Conservation (phyloP, 2,888 invertebrate species). For the Trachelus troglodyta region DNA sequence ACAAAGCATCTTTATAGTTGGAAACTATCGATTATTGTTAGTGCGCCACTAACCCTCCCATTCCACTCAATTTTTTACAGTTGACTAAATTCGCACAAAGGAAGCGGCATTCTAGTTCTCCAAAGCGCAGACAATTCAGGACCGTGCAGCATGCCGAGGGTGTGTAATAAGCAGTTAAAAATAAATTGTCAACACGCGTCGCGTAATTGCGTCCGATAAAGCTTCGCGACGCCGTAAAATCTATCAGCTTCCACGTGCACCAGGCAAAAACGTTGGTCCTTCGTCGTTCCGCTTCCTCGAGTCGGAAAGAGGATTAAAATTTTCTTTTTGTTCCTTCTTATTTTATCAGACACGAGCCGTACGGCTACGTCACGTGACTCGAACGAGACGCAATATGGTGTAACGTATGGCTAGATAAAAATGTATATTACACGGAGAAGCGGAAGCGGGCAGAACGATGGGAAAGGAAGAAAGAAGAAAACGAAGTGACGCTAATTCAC, state of each 20-base stretch:
- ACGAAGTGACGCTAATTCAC: background rate
- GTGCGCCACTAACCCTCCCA: background rate
- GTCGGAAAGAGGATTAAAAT: background rate
- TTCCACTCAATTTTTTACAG: background rate
- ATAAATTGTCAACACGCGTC: constrained; percentile 24
- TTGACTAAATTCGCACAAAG: background rate
- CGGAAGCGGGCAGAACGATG: background rate
- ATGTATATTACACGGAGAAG: background rate
- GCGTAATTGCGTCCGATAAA: background rate
- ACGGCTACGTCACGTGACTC: background rate
- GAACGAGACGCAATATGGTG: background rate
- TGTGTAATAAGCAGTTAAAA: constrained; percentile 23
- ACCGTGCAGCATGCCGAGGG: constrained; percentile 1
- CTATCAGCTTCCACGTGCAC: background rate
- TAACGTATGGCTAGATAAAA: background rate
- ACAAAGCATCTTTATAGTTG: background rate
- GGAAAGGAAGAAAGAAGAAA: background rate
- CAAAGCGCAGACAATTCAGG: background rate
- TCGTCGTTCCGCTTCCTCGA: background rate
- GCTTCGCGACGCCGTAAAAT: background rate
- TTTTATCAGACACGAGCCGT: background rate
- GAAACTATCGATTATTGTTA: background rate
- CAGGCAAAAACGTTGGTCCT: background rate
- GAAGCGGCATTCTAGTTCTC: background rate
- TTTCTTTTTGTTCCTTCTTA: background rate